Base-by-base conservation (phyloP, 2,797 vertebrate genomes). In the Chaenodraco wilsoni region DNA sequence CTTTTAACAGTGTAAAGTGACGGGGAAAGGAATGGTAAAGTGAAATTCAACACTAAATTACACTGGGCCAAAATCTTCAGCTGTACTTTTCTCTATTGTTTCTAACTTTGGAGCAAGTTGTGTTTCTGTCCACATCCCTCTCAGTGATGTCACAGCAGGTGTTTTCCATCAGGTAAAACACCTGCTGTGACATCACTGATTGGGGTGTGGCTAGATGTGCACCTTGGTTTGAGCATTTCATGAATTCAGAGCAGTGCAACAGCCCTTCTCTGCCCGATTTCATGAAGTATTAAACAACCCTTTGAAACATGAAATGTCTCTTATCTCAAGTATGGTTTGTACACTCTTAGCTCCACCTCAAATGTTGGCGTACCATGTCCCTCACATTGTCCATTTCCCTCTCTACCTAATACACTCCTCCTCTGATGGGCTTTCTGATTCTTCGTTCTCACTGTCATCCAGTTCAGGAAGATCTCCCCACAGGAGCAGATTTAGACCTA, bases 381-480 rank as follows among this genome's bases (percentile, higher is more conserved):
- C 71, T 64, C 64, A 33, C 55, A 76, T 74, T 81, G 79, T 84
- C 76, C 64, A 0, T 82, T 58, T 75, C 55, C 52, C 81, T 52
- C 62, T 91, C 81, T 93, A 99, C 95, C 97, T 95, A 91, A 98
- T 96, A 78, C 81, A 97, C 59, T 98, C 96, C 82, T 98, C 97
- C 75, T 95, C 95, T 74, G 94, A 97, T 62, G 90, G 87, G 83
- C 91, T 94, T 87, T 93, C 94, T 0, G 71, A 59, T 51, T 95
- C 96, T 89, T 96, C 97, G 2, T 96, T 95, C 48, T 96, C 91
- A 59, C 90, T 95, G 59, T 96, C 96, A 76, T 98, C 97, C 87
- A 95, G 84, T 70, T 98, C 97, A 15, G 98, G 96, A 76, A 99
- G 94, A 78, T 98, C 96, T 69, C 97, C 97, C 98, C 98, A 99